Evolutionary conservation across 1,140 invertebrate species (phyloP), one percentile per base, ranked within the genome.

Genomic region (Cylas formicarius): DNA sequence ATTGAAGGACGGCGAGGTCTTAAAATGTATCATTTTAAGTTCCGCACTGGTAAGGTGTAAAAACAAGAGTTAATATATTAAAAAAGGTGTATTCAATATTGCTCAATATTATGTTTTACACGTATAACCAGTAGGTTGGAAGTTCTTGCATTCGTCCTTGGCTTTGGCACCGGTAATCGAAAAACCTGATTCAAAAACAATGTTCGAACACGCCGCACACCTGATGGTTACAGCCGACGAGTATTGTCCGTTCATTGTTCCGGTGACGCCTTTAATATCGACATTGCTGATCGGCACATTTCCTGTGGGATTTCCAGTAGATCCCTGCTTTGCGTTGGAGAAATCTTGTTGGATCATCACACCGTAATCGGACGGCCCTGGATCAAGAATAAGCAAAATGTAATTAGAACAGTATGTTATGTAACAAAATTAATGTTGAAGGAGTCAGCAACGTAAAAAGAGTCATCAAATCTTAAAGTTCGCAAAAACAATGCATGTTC

Each of bases 271-370:
- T 9, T 39, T 27, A 2, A 18, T 28, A 4, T 6, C 8, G 5
- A 39, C 26, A 39, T 39, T 39, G 16, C 13, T 28, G 29, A 39
- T 28, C 11, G 37, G 37, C 2, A 39, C 37, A 18, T 39, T 39
- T 20, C 23, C 37, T 3, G 23, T 27, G 17, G 37, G 37, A 16
- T 39, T 39, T 27, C 37, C 37, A 16, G 37, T 39, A n/a, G 37
- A 39, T 2, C 37, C 37, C 19, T 39, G 37, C 2, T 1, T 6
- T 9, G 3, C 4, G 17, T 39, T 39, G 3, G 37, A 39, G 11
- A 39, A 39, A 18, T 39, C 37, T 27, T 39, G 37, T 18, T 39
- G 37, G 8, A 39, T 13, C 37, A 39, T 39, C 3, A 39, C 29
- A 39, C 37, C 37, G 10, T 39, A 39, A 19, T 39, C 37, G 17